Evolutionary conservation across 1,140 invertebrate genomes (phyloP), one percentile per base, ranked within the genome.

Genomic region (Ectropis grisescens): DNA sequence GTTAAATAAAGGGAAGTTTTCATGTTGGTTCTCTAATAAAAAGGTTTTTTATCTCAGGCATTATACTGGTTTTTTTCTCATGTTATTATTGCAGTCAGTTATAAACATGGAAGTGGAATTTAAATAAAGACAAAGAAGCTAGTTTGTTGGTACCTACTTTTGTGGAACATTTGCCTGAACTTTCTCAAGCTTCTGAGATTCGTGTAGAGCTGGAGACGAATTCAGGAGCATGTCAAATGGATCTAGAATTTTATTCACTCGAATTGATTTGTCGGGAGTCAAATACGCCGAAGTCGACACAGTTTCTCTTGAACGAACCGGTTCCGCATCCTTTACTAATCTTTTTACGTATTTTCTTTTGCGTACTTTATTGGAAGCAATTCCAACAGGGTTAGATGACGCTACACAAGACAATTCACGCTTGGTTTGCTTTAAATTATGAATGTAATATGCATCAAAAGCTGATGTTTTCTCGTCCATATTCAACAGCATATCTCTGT

Each of bases 351-450:
- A 70, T 55, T 78, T 81, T 45, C 54, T 72, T 42, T 76, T 78
- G 9, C 67, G 56, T 11, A 69, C 56, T 55, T 54, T 71, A 22
- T 65, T 65, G 10, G 62, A 57, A 36, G 53, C 39, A 26, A 34
- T 25, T 28, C 48, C 55, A 11, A 58, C 44, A 29, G 48, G 41
- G 16, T 57, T 64, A 2, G 58, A 60, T 0, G 48, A 40, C n/a
- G 47, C 55, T n/a, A 70, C 37, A 43, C 41, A 65, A 37, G 72
- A 74, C 13, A 61, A 28, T 44, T 78, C 70, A 26, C 67, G 54
- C 33, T 76, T 78, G 16, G 61, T 67, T 60, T 70, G 65, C 41
- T 81, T 81, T 15, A 81, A 64, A 47, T 81, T 81, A 53, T 70
- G 52, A 33, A 74, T 81, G 27, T 71, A 81, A 62, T 62, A 81